These are phyloP conservation scores for Ianthella basta DNA, from an alignment of 37 sponge, comb jelly and placozoan species.

Conservation along the genomic window DNA sequence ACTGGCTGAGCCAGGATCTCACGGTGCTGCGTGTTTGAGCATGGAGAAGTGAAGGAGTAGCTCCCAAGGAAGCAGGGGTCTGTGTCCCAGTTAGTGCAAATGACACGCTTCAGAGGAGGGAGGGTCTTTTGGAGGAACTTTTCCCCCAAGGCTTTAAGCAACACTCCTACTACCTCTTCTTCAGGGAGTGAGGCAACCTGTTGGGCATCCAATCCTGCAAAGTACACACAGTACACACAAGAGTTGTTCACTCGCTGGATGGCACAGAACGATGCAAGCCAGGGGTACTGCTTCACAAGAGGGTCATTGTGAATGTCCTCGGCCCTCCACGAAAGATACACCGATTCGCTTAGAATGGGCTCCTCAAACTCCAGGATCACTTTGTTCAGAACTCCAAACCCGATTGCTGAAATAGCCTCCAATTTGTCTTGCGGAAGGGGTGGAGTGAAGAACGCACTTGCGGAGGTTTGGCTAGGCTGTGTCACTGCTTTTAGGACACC, in stretches of 20 bases:
- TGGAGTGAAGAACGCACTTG: constrained; percentile 66
- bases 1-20: constrained; percentile 37
- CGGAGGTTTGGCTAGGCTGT: neutral
- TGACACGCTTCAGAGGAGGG: constrained; percentile 4
- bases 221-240: constrained; percentile 39
- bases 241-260: constrained; percentile 27
- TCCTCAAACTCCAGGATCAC: constrained; percentile 45
- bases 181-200: constrained; percentile 16
- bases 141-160: constrained; percentile 28
- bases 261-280: neutral
- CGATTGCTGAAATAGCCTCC: constrained; percentile 60
- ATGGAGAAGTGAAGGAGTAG: constrained; percentile 37
- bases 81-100: constrained; percentile 17
- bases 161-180: constrained; percentile 28
- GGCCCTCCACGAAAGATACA: constrained; percentile 40
- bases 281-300: constrained; percentile 31
- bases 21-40: constrained; percentile 1
- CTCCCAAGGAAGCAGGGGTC: constrained; percentile 43
- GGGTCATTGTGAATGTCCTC: constrained; percentile 11
- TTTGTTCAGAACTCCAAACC: constrained; percentile 73
- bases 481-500: constrained; percentile 70
- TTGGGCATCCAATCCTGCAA: constrained; percentile 38
- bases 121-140: constrained; percentile 26
- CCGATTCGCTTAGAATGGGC: neutral
- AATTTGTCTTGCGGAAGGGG: constrained; percentile 75